Conservation (phyloP, 2,888 invertebrate species). For the Melanophora roralis region DNA sequence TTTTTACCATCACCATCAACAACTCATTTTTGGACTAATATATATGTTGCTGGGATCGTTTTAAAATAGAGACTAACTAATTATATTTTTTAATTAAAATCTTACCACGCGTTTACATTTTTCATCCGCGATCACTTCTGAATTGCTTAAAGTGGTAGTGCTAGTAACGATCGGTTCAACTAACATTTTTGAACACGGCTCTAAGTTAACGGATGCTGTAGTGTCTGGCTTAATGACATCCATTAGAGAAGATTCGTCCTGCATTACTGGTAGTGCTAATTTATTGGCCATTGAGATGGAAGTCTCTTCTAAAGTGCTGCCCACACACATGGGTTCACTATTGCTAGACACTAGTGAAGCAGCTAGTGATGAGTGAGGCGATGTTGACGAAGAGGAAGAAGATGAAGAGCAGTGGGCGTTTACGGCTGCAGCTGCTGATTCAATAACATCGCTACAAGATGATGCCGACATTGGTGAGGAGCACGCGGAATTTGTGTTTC, state of each 20-base stretch:
- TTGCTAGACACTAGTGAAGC: constrained; percentile 65
- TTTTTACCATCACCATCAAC: background rate
- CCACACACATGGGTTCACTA: constrained; percentile 71
- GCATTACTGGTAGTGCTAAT: constrained; percentile 60
- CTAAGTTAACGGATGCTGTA: constrained; percentile 67
- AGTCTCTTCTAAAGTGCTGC: constrained; percentile 69
- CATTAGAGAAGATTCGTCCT: constrained; percentile 73
- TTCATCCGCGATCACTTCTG: constrained; percentile 22
- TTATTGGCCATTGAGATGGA: constrained; percentile 67
- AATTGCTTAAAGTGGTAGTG: constrained; percentile 5
- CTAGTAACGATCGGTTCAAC: constrained; percentile 70
- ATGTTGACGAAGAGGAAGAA: constrained; percentile 62
- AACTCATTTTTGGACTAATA: background rate
- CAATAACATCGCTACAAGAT: constrained; percentile 67
- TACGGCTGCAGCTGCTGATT: constrained; percentile 52
- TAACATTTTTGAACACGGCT: constrained; percentile 72
- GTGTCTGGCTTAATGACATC: constrained; percentile 75
- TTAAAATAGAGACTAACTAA: constrained; percentile 54
- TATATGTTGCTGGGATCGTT: no score
- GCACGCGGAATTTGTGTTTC: constrained; percentile 70
- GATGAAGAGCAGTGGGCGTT: constrained; percentile 64
- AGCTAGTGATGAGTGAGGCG: constrained; percentile 57
- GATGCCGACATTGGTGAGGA: constrained; percentile 75
- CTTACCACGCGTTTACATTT: constrained; percentile 36
- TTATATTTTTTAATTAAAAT: constrained; percentile 14